Base-by-base conservation (phyloP, 1,140 invertebrate species). In the Thaumatotibia leucotreta region DNA sequence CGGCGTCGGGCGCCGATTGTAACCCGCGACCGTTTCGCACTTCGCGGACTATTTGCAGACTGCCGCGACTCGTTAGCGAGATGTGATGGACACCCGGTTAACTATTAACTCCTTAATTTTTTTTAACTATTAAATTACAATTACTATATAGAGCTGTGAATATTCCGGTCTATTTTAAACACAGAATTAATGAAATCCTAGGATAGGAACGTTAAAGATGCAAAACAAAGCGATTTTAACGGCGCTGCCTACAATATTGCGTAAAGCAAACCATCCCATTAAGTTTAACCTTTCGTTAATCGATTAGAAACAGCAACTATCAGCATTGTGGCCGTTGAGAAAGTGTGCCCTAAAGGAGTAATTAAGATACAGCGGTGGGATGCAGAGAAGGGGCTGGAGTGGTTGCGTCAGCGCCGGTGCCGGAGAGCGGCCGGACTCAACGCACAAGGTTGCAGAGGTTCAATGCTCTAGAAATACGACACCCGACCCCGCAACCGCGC, bases 401-500 rank as follows among this genome's bases (percentile, higher is more conserved):
- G 72, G 79, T 90, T 88, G 86, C 84, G 84, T 86, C 84, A 90
- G 81, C 80, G 77, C n/a, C n/a, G n/a, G n/a, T 45, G 65, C 52
- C 84, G 70, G 86, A 88, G 86, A 90, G 85, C 83, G 88, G 86
- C 74, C 80, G 79, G 81, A 63, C 88, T 88, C 88, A 89, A 90
- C 85, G 88, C 83, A 88, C 88, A 90, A 90, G 88, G 88, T 90
- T 90, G 88, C 83, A 82, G 82, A 86, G 86, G 86, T 90, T 90
- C 88, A 90, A 90, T 88, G 86, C 85, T 89, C 88, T 90, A 90
- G 88, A 88, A 90, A 89, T 86, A 88, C 78, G 80, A 88, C 79
- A 82, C 76, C 74, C 83, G 85, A 88, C 86, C 88, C 82, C 81
- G 77, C 78, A 74, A 75, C 70, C 79, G 75, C 17, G 10, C 61